Conservation (phyloP, 2,888 invertebrate species). For the Augochlorella aurata region DNA sequence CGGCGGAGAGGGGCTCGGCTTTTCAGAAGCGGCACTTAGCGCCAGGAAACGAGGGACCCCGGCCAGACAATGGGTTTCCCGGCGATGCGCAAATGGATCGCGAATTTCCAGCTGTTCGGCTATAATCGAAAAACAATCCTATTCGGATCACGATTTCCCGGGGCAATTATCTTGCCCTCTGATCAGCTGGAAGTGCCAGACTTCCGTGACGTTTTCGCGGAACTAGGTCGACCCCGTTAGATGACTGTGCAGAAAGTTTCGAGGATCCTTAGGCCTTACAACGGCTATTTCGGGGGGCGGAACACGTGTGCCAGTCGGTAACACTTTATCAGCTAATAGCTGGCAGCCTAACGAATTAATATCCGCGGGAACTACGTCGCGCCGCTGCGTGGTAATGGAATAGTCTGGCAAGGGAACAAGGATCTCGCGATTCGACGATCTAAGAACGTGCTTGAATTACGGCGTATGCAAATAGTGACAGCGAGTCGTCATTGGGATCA, state of each 20-base stretch:
- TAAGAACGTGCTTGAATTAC: background rate
- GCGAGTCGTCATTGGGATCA: too few relatives aligned
- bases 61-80: background rate
- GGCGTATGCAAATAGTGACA: too few relatives aligned
- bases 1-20: background rate
- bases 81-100: background rate
- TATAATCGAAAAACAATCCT: constrained; percentile 29
- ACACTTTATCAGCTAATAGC: constrained; percentile 41
- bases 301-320: constrained; percentile 43
- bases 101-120: constrained; percentile 1
- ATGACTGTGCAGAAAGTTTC: constrained; percentile 46
- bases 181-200: constrained; percentile 36
- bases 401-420: background rate
- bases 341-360: constrained; percentile 39
- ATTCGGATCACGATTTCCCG: constrained; percentile 31
- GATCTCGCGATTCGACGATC: background rate
- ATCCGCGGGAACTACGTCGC: constrained; percentile 16
- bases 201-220: constrained; percentile 24
- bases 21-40: background rate
- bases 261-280: constrained; percentile 39
- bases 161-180: constrained; percentile 39
- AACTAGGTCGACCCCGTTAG: constrained; percentile 46
- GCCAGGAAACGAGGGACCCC: background rate
- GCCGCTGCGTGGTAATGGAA: background rate
- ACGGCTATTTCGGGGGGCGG: constrained; percentile 22